Percentiles rank a stretch among this genome's conserved stretches.
These are phyloP conservation scores for Aporophyla nigra DNA, from an alignment of 2,888 invertebrate species.

Conservation along the genomic window DNA sequence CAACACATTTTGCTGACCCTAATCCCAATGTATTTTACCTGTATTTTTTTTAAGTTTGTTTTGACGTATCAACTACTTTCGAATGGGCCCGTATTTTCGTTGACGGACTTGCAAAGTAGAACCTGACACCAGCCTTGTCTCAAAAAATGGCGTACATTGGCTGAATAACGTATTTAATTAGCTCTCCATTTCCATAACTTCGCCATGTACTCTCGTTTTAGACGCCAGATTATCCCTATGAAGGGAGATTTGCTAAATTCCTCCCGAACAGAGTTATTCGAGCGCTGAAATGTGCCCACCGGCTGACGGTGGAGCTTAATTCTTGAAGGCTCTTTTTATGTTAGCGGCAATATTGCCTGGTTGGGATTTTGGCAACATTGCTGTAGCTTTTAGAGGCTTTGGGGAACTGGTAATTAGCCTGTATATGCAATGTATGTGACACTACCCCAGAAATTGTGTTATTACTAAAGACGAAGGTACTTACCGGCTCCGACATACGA, in stretches of 20 bases:
- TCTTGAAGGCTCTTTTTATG: conserved; percentile 52
- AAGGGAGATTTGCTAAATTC: conserved; percentile 61
- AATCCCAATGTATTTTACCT: too few relatives aligned
- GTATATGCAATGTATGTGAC: neutral
- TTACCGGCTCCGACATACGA: too few relatives aligned
- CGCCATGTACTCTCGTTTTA: conserved; percentile 36
- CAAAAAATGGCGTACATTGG: neutral
- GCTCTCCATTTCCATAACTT: conserved; percentile 41
- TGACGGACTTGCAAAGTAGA: too few relatives aligned
- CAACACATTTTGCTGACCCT: too few relatives aligned
- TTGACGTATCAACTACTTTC: too few relatives aligned
- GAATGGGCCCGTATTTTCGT: too few relatives aligned
- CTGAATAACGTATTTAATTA: neutral
- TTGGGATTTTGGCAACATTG: conserved; percentile 17
- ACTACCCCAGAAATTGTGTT: neutral
- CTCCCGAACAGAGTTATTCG: conserved; percentile 51
- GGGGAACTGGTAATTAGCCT: conserved; percentile 26
- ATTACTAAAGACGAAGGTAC: too few relatives aligned
- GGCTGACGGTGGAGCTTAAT: conserved; percentile 54
- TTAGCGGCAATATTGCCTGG: conserved; percentile 37
- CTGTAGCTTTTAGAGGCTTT: conserved; percentile 23
- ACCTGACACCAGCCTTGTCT: neutral
- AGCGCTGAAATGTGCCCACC: conserved; percentile 56
- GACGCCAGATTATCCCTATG: conserved; percentile 61
- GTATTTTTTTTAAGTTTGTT: too few relatives aligned